phyloP scores from a whole-genome alignment of 2,113 vertebrate genomes.

The Chaetodon trifascialis region DNA sequence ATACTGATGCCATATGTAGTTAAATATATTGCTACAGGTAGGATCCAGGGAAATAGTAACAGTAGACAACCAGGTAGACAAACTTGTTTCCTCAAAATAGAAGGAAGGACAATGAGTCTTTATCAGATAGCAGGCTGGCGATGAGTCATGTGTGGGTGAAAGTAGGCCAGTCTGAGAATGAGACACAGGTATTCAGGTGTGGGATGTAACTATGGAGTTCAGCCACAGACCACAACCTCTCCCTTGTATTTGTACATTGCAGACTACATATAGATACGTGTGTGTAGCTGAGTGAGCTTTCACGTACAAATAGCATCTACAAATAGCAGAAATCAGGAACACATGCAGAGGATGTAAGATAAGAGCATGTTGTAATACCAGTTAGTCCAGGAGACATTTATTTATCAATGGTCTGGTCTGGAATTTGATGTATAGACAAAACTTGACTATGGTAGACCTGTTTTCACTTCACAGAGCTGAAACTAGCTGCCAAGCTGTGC shows the following conservation, averaged over 20 bases:
- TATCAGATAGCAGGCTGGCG: constrained; percentile 62
- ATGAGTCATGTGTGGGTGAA: constrained; percentile 77
- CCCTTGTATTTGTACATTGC: constrained; percentile 11
- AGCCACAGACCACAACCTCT: constrained; percentile 23
- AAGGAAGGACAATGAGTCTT: constrained; percentile 65
- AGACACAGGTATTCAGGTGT: constrained; percentile 59
- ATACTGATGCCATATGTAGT: background rate
- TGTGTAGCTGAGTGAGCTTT: background rate
- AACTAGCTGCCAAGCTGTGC: background rate
- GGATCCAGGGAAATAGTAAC: constrained; percentile 31
- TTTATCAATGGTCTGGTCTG: constrained; percentile 5
- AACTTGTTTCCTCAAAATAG: constrained; percentile 55
- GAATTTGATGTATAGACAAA: background rate
- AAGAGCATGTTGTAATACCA: constrained; percentile 4
- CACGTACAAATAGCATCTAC: background rate
- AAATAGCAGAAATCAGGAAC: constrained; percentile 9
- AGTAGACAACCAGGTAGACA: constrained; percentile 34
- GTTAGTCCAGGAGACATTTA: background rate
- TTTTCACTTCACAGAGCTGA: background rate
- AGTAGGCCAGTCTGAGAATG: constrained; percentile 70
- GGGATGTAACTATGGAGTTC: constrained; percentile 46
- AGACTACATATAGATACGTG: constrained; percentile 1
- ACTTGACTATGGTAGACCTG: background rate
- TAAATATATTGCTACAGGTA: background rate
- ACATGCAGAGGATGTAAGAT: background rate